Conservation (phyloP, 2,797 vertebrate species). For the Florisuga fusca region DNA sequence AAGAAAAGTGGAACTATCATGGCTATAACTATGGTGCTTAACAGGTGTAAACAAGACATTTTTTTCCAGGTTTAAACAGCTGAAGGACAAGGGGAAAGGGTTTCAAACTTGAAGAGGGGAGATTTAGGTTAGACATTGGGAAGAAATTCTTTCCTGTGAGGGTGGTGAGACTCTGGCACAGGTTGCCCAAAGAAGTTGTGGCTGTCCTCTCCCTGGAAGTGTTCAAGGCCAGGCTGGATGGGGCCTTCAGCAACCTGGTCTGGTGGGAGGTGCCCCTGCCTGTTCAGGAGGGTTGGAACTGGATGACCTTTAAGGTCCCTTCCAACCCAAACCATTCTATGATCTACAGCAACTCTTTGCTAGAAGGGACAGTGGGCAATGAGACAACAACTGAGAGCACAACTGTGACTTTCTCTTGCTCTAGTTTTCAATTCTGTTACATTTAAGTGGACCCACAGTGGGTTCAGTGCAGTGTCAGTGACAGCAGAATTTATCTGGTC, state of each 20-base stretch:
- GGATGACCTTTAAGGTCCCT: no score
- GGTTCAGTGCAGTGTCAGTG: neutral
- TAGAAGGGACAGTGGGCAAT: neutral
- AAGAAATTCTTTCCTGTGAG: no score
- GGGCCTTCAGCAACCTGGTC: no score
- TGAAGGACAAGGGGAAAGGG: neutral
- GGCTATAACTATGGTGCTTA: neutral
- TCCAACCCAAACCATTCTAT: no score
- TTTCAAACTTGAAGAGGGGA: no score
- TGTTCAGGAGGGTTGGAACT: no score
- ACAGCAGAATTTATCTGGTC: neutral
- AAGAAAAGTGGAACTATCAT: accelerated
- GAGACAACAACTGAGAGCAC: neutral
- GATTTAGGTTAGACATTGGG: no score
- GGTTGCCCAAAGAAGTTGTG: no score
- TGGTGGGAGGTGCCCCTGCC: no score
- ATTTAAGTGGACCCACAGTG: neutral
- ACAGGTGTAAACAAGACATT: neutral
- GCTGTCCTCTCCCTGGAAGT: no score
- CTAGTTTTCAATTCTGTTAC: neutral
- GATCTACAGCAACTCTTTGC: neutral
- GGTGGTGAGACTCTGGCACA: no score
- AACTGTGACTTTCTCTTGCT: neutral
- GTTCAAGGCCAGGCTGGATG: no score
- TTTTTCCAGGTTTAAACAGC: neutral